phyloP scores from a whole-genome alignment of 2,113 vertebrate genomes.

The Sisor rabdophorus region DNA sequence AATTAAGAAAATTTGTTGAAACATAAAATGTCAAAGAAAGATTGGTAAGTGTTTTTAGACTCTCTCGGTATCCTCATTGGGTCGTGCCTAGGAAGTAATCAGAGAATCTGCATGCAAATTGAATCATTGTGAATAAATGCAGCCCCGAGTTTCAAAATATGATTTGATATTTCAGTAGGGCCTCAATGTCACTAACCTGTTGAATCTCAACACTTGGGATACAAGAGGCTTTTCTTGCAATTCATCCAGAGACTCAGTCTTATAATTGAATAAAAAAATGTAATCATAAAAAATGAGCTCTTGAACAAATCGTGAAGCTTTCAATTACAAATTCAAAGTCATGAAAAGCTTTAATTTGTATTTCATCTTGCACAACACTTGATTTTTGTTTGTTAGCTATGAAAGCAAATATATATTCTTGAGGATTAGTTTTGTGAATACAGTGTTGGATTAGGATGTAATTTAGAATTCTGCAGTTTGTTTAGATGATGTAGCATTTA shows the following conservation, averaged over 20 bases:
- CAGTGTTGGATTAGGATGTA: conserved; percentile 29
- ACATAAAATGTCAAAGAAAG: conserved; percentile 47
- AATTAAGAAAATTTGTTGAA: conserved; percentile 37
- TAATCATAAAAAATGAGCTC: conserved; percentile 51
- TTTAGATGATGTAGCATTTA: conserved; percentile 17
- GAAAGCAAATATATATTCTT: conserved; percentile 33
- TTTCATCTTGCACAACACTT: conserved; percentile 48
- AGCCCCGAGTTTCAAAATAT: conserved; percentile 53
- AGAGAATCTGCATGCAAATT: conserved; percentile 60
- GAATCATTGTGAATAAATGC: conserved; percentile 60
- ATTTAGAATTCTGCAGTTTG: conserved; percentile 36
- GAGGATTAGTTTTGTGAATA: conserved; percentile 41
- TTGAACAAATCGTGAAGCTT: conserved; percentile 53
- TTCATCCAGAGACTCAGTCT: conserved; percentile 48
- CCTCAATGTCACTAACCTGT: conserved; percentile 49
- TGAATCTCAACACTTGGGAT: conserved; percentile 45
- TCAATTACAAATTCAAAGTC: conserved; percentile 40
- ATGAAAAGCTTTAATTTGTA: conserved; percentile 50
- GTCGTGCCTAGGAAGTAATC: conserved; percentile 55
- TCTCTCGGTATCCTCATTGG: conserved; percentile 48
- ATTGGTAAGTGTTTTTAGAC: conserved; percentile 52
- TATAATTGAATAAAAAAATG: conserved; percentile 59
- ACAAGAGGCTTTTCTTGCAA: conserved; percentile 44
- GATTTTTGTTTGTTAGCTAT: conserved; percentile 18
- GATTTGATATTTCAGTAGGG: conserved; percentile 58